Conservation (phyloP, 2,113 vertebrate species). For the Caranx ignobilis region DNA sequence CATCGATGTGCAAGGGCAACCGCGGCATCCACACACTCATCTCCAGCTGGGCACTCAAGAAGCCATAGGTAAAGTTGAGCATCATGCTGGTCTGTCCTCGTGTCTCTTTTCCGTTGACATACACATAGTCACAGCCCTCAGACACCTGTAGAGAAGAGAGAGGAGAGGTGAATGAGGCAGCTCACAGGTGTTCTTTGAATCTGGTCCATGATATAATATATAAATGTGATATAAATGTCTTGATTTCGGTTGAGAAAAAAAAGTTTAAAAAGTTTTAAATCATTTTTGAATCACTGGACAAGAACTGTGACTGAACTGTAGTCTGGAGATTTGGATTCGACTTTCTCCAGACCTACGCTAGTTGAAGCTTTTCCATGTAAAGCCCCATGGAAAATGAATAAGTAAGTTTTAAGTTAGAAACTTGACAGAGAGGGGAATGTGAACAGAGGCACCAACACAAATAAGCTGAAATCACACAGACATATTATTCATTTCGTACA, state of each 20-base stretch:
- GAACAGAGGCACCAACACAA: constrained; percentile 26
- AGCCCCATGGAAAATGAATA: constrained; percentile 25
- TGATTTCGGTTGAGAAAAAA: not conserved
- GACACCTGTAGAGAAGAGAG: constrained; percentile 85
- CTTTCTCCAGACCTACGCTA: constrained; percentile 16
- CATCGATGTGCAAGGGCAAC: constrained; percentile 90
- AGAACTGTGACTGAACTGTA: constrained; percentile 7
- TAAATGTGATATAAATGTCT: not conserved
- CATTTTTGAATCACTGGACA: constrained; percentile 6
- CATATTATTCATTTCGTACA: constrained; percentile 40
- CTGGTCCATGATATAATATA: too few relatives aligned
- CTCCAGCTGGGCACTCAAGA: constrained; percentile 89
- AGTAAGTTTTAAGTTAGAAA: constrained; percentile 36
- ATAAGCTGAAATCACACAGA: constrained; percentile 41
- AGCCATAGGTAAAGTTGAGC: constrained; percentile 93
- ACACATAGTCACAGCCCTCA: constrained; percentile 92
- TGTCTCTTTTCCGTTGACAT: constrained; percentile 92
- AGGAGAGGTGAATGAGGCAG: not conserved
- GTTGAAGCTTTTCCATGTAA: constrained; percentile 9
- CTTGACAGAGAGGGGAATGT: constrained; percentile 13
- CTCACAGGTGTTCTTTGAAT: not conserved
- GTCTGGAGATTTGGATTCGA: constrained; percentile 11
- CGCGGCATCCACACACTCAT: constrained; percentile 94
- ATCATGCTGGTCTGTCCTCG: constrained; percentile 86
- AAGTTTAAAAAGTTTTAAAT: constrained; percentile 11